phyloP scores from a whole-genome alignment of 2,113 vertebrate species.

The Tupaia tana region DNA sequence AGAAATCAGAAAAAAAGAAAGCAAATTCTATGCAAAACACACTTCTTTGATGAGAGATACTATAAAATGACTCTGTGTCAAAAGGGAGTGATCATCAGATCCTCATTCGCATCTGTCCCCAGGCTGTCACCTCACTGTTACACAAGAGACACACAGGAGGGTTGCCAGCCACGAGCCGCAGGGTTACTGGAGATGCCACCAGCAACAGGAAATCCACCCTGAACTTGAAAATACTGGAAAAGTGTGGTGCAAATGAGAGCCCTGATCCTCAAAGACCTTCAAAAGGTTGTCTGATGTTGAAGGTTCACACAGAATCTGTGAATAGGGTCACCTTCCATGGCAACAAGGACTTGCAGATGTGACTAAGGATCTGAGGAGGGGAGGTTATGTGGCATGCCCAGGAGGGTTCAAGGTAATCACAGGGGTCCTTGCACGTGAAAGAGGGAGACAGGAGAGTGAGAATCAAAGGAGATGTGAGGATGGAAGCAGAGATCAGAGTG shows the following conservation, averaged over 20 bases:
- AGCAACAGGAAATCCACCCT: background rate
- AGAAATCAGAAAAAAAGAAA: background rate
- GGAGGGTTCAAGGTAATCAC: no score
- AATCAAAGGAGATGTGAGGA: background rate
- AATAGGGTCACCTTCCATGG: background rate
- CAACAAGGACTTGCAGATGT: background rate
- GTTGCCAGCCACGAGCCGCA: background rate
- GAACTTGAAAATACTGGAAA: background rate
- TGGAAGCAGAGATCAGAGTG: background rate
- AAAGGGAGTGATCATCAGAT: background rate
- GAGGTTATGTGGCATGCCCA: background rate
- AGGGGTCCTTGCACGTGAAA: background rate
- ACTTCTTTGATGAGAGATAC: background rate
- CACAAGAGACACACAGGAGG: background rate
- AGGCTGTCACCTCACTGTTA: no score
- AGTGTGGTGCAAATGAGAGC: background rate
- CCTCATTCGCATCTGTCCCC: background rate
- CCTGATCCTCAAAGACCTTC: background rate
- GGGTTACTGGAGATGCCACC: background rate
- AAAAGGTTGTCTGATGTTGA: background rate
- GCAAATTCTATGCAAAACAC: background rate
- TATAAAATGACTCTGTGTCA: background rate
- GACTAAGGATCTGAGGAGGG: background rate
- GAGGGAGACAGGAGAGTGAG: background rate
- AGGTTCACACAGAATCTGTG: background rate